Base-by-base conservation (phyloP, 2,888 invertebrate species). In the Epinotia brunnichana region DNA sequence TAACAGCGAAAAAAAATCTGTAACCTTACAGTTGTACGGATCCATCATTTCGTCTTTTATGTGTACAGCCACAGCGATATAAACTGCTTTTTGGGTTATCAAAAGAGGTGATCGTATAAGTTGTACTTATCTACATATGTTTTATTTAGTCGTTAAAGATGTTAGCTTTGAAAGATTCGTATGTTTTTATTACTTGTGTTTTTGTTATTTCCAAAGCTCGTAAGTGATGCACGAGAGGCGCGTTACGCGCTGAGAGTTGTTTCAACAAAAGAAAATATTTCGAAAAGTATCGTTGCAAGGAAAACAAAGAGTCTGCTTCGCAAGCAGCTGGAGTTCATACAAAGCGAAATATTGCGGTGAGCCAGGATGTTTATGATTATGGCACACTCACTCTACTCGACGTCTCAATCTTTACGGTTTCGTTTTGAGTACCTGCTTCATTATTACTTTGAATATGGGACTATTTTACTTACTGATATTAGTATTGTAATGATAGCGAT, bases 351-450 rank as follows among this genome's bases (percentile, higher is more conserved):
- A 91, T 90, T 89, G 89, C 87, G 85, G 83, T 81, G 85, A 83
- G 83, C 82, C 87, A 87, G 90, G 90, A 90, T 90, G 86, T 89
- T 91, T 91, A 90, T 90, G 89, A 90, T 91, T 89, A 90, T 89
- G 82, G 89, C 85, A 83, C 85, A 88, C 86, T 87, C 86, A 85
- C 87, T 88, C 84, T 85, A 82, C 87, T 83, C 85, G 82, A 84
- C 83, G 82, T 89, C 88, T 87, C 87, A 86, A 89, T 90, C 87
- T 88, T 88, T 85, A 87, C 80, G 81, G 81, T 79, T 85, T 80
- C 84, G 79, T 83, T 83, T 85, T 83, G 78, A 85, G 81, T 86
- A 85, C 82, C 80, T 82, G 81, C 84, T 80, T 82, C 80, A 80
- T 83, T 85, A 84, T 81, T 80, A 76, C 76, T 79, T 77, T 77